Evolutionary conservation across 2,888 invertebrate species (phyloP).

Genomic region (Parasteatoda lunata): DNA sequence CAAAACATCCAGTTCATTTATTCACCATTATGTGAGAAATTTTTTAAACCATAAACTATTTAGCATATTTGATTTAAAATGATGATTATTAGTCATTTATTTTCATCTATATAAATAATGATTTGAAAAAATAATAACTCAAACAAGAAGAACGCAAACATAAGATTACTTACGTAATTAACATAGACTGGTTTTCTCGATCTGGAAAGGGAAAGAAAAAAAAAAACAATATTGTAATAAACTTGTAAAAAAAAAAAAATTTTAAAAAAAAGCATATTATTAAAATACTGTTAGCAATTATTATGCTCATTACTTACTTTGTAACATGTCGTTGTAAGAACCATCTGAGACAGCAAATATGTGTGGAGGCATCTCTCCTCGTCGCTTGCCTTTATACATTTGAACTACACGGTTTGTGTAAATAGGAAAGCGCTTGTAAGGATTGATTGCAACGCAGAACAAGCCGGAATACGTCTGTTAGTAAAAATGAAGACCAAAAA

Average conservation of each 20-base stretch:
- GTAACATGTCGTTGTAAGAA: slow-evolving; percentile 99
- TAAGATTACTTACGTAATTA: slow-evolving; percentile 92
- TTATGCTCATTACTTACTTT: slow-evolving; percentile 79
- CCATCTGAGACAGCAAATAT: slow-evolving; percentile 99
- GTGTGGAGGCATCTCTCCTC: slow-evolving; percentile 99
- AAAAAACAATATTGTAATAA: neutral
- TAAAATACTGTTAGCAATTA: neutral
- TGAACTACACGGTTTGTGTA: slow-evolving; percentile 97
- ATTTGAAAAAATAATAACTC: too few relatives aligned
- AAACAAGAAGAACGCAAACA: neutral
- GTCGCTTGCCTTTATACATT: slow-evolving; percentile 99
- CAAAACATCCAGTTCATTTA: too few relatives aligned
- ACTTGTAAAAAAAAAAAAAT: neutral
- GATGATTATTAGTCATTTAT: too few relatives aligned
- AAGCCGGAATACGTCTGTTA: slow-evolving; percentile 99
- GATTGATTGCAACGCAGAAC: slow-evolving; percentile 99
- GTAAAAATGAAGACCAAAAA: neutral
- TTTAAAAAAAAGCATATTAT: neutral
- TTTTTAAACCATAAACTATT: too few relatives aligned
- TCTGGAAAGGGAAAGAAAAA: slow-evolving; percentile 78
- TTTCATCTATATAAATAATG: too few relatives aligned
- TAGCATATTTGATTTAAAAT: too few relatives aligned
- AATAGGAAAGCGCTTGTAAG: slow-evolving; percentile 99
- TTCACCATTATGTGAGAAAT: too few relatives aligned
- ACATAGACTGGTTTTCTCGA: slow-evolving; percentile 99